phyloP scores from a whole-genome alignment of 2,888 invertebrate genomes.

The Clusia tigrina region DNA sequence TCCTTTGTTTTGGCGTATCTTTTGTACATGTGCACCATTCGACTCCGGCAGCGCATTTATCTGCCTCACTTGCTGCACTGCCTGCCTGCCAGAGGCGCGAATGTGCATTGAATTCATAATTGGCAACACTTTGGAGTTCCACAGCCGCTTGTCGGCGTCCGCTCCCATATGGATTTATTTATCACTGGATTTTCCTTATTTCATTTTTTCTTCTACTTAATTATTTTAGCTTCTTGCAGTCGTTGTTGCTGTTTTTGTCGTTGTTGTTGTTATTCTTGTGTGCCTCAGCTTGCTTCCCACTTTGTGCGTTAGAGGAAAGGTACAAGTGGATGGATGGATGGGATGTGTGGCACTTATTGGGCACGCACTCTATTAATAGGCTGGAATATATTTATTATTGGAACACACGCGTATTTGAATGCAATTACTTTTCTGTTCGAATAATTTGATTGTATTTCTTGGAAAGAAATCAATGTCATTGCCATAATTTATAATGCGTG shows the following conservation, averaged over 20 bases:
- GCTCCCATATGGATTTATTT: conserved; percentile 12
- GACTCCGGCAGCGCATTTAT: conserved; percentile 34
- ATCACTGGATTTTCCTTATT: conserved; percentile 11
- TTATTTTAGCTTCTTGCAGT: too few relatives aligned
- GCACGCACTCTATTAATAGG: conserved; percentile 46
- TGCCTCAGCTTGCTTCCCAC: neutral
- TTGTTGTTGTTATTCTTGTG: neutral
- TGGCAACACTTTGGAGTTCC: conserved; percentile 22
- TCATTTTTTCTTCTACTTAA: too few relatives aligned
- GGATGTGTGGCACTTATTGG: neutral
- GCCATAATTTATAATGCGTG: conserved; percentile 19
- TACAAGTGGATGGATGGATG: neutral
- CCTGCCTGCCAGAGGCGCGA: conserved; percentile 18
- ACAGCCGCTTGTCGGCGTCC: neutral
- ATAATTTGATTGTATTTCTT: conserved; percentile 47
- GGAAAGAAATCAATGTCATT: conserved; percentile 24
- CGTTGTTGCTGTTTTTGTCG: neutral
- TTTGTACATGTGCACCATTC: conserved; percentile 19
- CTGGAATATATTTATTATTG: conserved; percentile 56
- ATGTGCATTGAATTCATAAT: conserved; percentile 39
- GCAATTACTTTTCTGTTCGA: conserved; percentile 23
- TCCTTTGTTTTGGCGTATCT: conserved; percentile 19
- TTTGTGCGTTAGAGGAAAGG: too few relatives aligned
- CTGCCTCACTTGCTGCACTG: conserved; percentile 35
- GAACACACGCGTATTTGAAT: conserved; percentile 28